phyloP scores from a whole-genome alignment of 2,797 vertebrate species.

The Clarias fuscus region DNA sequence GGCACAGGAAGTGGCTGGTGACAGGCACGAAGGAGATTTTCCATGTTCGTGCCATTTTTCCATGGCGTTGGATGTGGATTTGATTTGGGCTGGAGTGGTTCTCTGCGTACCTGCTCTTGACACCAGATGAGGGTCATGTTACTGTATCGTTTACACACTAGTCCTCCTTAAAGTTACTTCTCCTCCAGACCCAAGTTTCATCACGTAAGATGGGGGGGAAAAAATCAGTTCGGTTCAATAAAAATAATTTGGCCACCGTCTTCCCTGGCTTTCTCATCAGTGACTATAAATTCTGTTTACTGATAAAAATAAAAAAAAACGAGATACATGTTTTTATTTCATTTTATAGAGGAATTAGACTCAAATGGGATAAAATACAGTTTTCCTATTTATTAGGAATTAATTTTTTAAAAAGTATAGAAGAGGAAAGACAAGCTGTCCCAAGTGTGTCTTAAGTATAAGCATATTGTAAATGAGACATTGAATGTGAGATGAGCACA shows the following conservation, averaged over 20 bases:
- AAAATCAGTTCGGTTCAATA: not conserved
- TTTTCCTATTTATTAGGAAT: not conserved
- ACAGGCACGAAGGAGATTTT: constrained; percentile 57
- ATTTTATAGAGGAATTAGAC: not conserved
- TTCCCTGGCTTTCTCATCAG: too few species aligned
- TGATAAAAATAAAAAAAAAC: too few species aligned
- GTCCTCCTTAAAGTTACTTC: not conserved
- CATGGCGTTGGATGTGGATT: constrained; percentile 48
- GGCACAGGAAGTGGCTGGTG: constrained; percentile 69
- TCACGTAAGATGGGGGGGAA: not conserved
- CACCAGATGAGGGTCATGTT: constrained; percentile 14
- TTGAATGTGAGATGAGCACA: not conserved
- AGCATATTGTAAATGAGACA: not conserved
- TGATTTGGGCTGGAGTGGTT: constrained; percentile 39
- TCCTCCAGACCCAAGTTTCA: not conserved
- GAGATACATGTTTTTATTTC: too few species aligned
- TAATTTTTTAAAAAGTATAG: not conserved
- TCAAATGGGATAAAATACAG: not conserved
- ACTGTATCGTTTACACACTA: not conserved
- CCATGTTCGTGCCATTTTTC: constrained; percentile 44
- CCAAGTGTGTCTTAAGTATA: not conserved
- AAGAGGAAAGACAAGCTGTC: not conserved
- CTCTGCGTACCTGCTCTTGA: constrained; percentile 36
- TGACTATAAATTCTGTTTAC: too few species aligned
- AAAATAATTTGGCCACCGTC: too few species aligned